Evolutionary conservation across 2,113 vertebrate species (phyloP), one percentile per base, ranked within the genome.

Genomic region (Sialia sialis): DNA sequence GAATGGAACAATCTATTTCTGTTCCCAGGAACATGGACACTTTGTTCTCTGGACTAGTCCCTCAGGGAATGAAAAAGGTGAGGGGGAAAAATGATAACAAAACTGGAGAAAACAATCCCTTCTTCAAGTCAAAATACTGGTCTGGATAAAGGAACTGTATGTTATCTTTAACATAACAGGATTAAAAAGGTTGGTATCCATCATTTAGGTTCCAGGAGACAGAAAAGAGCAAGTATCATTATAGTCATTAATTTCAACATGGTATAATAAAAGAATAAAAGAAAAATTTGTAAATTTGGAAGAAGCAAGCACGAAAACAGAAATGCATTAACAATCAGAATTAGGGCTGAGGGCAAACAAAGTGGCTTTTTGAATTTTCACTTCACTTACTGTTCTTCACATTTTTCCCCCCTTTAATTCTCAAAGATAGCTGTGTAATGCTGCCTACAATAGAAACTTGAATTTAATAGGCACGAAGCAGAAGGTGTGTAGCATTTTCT

Each of bases 401-500:
- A 68, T 86, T 90, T 95, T 89, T 80, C 16, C 27, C 27, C 60
- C 62, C n/a, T 92, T 94, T 95, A 95, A 90, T 94, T 96, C 96
- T 97, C 80, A 85, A 77, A 97, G 95, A 95, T 92, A 97, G 94
- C 90, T 96, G 84, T 95, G 81, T 93, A 97, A 96, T 89, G 90
- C 90, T 97, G 89, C 96, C 95, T 96, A 96, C 95, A 96, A 96
- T 95, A 95, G 93, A 93, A 97, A 93, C 93, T 67, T 92, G 84
- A 96, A 96, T 95, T 96, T 97, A 97, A 97, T 59, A 96, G 96
- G 95, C 94, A 97, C 43, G 89, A 95, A 96, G 95, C 97, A 95
- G 93, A 97, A 98, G 97, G 97, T 97, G 95, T 96, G 94, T 82
- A 97, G 96, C 95, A 81, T 96, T 97, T 97, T 96, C 82, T 87